phyloP scores from a whole-genome alignment of 2,888 invertebrate species.

The Eulithis testata region DNA sequence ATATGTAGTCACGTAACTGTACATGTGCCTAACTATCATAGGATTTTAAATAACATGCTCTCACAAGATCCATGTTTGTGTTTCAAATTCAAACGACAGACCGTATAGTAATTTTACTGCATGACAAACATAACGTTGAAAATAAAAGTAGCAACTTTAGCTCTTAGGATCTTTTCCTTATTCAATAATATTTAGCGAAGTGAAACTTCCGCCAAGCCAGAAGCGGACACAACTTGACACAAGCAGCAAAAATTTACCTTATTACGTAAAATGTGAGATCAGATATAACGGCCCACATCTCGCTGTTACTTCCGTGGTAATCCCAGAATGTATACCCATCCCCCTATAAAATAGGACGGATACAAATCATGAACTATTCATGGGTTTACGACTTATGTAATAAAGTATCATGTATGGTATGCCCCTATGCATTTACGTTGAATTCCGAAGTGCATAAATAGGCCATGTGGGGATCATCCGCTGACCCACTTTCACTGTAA shows the following conservation, averaged over 20 bases:
- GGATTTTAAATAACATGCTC: conserved; percentile 2
- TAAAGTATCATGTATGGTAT: conserved; percentile 35
- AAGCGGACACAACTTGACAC: conserved; percentile 32
- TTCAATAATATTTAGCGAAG: conserved; percentile 41
- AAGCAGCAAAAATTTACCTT: conserved; percentile 33
- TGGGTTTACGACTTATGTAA: conserved; percentile 40
- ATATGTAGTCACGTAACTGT: conserved; percentile 16
- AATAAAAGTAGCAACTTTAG: conserved; percentile 16
- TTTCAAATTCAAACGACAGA: background rate
- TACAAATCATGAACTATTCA: conserved; percentile 24
- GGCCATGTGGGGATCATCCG: conserved; percentile 48
- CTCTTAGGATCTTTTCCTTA: conserved; percentile 37
- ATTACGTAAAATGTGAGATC: conserved; percentile 41
- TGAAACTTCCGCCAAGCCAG: conserved; percentile 44
- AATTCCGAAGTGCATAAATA: conserved; percentile 45
- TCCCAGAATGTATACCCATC: conserved; percentile 19
- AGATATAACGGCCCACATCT: conserved; percentile 30
- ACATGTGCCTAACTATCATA: background rate
- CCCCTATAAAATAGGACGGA: conserved; percentile 19
- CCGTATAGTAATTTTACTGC: background rate
- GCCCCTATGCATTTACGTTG: conserved; percentile 42
- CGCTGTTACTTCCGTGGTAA: conserved; percentile 23
- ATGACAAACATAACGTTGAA: background rate
- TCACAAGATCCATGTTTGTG: background rate
- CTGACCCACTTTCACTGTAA: conserved; percentile 67